Evolutionary conservation across 2,113 vertebrate species (phyloP).

Genomic region (Dipodomys ordii): DNA sequence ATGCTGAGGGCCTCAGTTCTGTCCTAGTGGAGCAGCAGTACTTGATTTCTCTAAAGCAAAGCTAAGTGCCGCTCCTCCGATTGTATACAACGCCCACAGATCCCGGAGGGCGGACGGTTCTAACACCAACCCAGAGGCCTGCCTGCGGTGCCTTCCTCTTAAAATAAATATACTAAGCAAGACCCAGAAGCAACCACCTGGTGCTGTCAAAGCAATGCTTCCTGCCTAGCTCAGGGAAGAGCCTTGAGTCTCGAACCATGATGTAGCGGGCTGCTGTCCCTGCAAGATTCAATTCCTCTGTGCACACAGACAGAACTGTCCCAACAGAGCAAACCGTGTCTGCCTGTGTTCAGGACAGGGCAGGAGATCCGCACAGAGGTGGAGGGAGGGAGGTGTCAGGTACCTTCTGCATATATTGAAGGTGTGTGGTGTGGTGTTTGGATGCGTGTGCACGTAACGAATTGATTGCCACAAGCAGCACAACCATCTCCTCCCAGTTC

Average conservation of each 20-base stretch:
- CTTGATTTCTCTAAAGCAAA: not conserved
- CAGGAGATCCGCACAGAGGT: not conserved
- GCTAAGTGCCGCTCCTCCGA: not conserved
- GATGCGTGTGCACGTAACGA: not conserved
- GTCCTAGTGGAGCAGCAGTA: rapidly evolving
- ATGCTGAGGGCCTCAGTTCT: rapidly evolving
- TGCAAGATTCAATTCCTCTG: not conserved
- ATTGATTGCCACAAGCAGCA: not conserved
- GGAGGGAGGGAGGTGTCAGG: not conserved
- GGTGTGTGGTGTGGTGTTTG: not conserved
- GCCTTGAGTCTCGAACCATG: not conserved
- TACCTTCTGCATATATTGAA: not conserved
- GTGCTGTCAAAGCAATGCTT: rapidly evolving
- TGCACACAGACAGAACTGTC: not conserved
- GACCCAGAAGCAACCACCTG: not conserved
- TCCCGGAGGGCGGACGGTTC: not conserved
- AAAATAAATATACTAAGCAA: not conserved
- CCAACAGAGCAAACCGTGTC: not conserved
- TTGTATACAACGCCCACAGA: not conserved
- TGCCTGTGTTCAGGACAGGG: rapidly evolving
- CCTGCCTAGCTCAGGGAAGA: not conserved
- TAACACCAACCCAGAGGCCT: not conserved
- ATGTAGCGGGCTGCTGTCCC: not conserved
- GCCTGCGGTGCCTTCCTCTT: not conserved
- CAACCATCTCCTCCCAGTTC: not conserved